Evolutionary conservation across 2,888 invertebrate genomes (phyloP).

Genomic region (Papilio gigon): DNA sequence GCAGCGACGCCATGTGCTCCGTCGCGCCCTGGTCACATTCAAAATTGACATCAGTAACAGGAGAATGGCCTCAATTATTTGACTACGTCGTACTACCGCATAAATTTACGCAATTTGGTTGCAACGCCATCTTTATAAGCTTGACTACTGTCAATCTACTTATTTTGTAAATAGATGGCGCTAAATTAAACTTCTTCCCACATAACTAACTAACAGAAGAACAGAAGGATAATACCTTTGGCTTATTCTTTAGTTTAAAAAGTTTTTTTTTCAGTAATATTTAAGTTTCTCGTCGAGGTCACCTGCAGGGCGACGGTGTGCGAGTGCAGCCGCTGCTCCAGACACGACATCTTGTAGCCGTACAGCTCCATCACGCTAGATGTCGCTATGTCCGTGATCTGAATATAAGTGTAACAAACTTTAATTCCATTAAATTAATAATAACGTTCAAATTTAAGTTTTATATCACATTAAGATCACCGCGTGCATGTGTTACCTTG

Average conservation of each 20-base stretch:
- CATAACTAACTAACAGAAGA: too few relatives aligned
- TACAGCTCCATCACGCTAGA: conserved; percentile 88
- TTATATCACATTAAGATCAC: too few relatives aligned
- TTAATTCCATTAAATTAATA: too few relatives aligned
- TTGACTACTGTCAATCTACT: too few relatives aligned
- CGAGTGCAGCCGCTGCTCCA: conserved; percentile 75
- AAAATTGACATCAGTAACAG: too few relatives aligned
- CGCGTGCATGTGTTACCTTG: conserved; percentile 58
- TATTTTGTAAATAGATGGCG: not conserved
- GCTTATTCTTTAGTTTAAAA: too few relatives aligned
- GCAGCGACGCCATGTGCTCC: conserved; percentile 75
- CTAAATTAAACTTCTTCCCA: not conserved
- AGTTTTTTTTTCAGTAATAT: too few relatives aligned
- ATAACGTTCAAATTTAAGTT: too few relatives aligned
- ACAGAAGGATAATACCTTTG: too few relatives aligned
- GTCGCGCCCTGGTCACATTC: conserved; percentile 70
- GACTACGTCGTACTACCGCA: too few relatives aligned
- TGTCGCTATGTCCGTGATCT: conserved; percentile 82
- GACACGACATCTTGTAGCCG: conserved; percentile 85
- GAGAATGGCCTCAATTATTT: too few relatives aligned
- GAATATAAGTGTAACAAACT: conserved; percentile 40
- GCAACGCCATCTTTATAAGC: conserved; percentile 10
- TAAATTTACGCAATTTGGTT: not conserved
- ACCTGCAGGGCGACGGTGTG: conserved; percentile 75
- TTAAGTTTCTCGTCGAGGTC: too few relatives aligned